A percentile compares a stretch with the other conserved stretches of the same genome.
phyloP scores from a whole-genome alignment of 2,113 vertebrate species.

The Felis chaus region DNA sequence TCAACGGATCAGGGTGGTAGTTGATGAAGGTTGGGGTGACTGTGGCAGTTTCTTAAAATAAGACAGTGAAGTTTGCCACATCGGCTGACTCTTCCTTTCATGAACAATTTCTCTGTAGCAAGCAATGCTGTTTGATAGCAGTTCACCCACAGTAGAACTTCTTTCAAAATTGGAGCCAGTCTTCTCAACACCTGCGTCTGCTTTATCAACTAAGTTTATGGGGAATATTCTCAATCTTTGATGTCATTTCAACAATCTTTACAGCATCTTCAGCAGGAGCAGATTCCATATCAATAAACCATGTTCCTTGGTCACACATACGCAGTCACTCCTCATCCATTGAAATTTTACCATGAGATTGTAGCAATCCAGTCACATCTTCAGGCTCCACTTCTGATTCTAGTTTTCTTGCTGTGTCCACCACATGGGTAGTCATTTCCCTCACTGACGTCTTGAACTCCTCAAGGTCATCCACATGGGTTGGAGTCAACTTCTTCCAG shows the following conservation, averaged over 20 bases:
- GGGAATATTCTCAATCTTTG: background rate
- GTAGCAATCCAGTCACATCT: background rate
- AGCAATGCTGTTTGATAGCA: background rate
- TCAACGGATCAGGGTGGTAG: background rate
- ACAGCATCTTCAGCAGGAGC: background rate
- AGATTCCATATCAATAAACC: background rate
- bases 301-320: background rate
- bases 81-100: background rate
- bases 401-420: background rate
- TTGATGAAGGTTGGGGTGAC: background rate
- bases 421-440: background rate
- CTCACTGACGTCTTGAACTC: too few species aligned
- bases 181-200: background rate
- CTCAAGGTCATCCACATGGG: background rate
- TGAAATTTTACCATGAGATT: background rate
- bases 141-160: background rate
- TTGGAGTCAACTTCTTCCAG: background rate
- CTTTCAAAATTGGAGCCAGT: background rate
- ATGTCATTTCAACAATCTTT: background rate
- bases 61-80: background rate
- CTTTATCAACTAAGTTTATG: background rate
- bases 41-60: background rate
- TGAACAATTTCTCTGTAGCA: background rate
- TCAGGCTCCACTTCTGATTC: background rate
- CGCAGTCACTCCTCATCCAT: background rate